Evolutionary conservation across 2,113 vertebrate genomes (phyloP).

Genomic region (Hippocampus zosterae): DNA sequence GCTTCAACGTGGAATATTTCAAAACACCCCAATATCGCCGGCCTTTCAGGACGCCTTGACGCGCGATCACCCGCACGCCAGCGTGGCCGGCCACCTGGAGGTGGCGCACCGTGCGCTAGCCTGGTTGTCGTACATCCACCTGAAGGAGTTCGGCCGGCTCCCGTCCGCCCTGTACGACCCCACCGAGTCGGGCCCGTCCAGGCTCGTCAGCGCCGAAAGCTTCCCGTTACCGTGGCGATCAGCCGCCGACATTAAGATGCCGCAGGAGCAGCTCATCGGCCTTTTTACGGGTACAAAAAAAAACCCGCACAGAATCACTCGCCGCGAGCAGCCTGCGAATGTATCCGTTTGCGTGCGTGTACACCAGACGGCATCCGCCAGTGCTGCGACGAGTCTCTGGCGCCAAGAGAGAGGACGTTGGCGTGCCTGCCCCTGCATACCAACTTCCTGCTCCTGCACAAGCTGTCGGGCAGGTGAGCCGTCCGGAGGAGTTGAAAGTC

Average conservation of each 20-base stretch:
- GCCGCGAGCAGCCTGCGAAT: not conserved
- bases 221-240: conserved; percentile 87
- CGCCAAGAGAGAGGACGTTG: conserved; percentile 67
- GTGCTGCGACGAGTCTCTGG: conserved; percentile 77
- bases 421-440: conserved; percentile 84
- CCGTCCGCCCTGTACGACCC: conserved; percentile 83
- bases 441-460: conserved; percentile 81
- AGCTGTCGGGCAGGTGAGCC: conserved; percentile 79
- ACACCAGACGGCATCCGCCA: conserved; percentile 77
- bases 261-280: conserved; percentile 74
- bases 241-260: conserved; percentile 74
- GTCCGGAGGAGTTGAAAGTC: not conserved
- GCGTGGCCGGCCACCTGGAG: conserved; percentile 36
- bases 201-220: conserved; percentile 79
- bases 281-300: conserved; percentile 80
- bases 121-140: conserved; percentile 90
- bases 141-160: conserved; percentile 83
- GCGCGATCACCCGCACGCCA: conserved; percentile 43
- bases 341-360: not conserved
- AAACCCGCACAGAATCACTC: not conserved
- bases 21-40: too few relatives aligned
- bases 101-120: conserved; percentile 79
- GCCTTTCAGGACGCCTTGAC: conserved; percentile 78
- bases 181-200: conserved; percentile 77
- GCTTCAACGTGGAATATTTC: too few relatives aligned